Evolutionary conservation across 1,140 invertebrate genomes (phyloP), one percentile per base, ranked within the genome.

Genomic region (Tetragonula clypearis): DNA sequence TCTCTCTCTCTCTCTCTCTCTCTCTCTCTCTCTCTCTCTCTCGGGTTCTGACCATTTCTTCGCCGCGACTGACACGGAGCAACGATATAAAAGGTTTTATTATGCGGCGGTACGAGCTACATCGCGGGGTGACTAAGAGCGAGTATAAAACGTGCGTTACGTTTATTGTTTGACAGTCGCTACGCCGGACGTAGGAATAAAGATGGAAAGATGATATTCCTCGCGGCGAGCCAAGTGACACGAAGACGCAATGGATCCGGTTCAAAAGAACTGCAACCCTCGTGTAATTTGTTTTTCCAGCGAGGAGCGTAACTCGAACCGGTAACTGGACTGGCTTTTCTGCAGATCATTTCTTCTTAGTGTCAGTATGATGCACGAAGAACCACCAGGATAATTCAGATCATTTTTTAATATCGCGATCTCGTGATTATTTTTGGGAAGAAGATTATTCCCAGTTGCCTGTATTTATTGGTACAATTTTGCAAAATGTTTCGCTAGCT

Each of bases 11-110:
- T n/a, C n/a, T n/a, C n/a, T n/a, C n/a, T n/a, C n/a, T n/a, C n/a
- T n/a, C n/a, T n/a, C n/a, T 35, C 30, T 35, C 35, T 35, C 35
- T 35, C 35, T 35, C 35, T 35, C 71, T 83, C 81, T 73, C 79
- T 26, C 53, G 56, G 82, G 72, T 66, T 35, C 56, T 58, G 14
- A 55, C 53, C 35, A 60, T 79, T 65, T 81, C 66, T 78, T 74
- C 75, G 75, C 26, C 68, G 15, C 26, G 23, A 55, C 56, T 56
- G 58, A 68, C n/a, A 60, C 17, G 30, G 53, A 62, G 60, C 30
- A 35, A 65, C 75, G 86, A 65, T 77, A 77, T 90, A 90, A 90
- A 90, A 87, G 86, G 86, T 90, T 90, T 90, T 89, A 89, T 86
- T 89, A 80, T 85, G 73, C 68, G 41, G 60, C 53, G 14, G 85